Percentiles rank a stretch among this genome's conserved stretches.
These are phyloP conservation scores for Caenorhabditis sp. DNA, from an alignment of 2,888 invertebrate genomes.

Conservation along the genomic window DNA sequence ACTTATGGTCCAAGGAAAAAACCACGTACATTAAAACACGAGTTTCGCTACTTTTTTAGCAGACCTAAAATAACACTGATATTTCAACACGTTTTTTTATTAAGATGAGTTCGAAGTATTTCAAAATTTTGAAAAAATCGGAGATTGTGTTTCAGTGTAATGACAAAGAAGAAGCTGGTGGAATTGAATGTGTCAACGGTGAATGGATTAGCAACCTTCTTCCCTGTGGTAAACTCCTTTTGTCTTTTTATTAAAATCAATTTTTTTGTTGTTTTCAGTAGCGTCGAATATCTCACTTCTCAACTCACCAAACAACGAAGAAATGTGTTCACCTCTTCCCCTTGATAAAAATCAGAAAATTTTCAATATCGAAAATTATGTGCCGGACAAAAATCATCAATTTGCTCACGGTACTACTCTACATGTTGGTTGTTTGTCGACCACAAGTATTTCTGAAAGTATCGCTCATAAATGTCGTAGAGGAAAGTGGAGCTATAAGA, in stretches of 20 bases:
- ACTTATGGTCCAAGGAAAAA: no score
- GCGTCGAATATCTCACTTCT: conserved; percentile 36
- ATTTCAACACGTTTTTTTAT: no score
- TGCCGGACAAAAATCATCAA: conserved; percentile 35
- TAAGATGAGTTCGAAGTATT: no score
- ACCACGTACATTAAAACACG: no score
- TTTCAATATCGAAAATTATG: conserved; percentile 61
- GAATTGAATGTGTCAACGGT: conserved; percentile 65
- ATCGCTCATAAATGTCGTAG: conserved; percentile 56
- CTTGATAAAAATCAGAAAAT: conserved; percentile 41
- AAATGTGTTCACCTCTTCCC: conserved; percentile 44
- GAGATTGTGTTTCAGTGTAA: conserved; percentile 42
- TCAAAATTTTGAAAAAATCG: no score
- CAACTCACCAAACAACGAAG: conserved; percentile 27
- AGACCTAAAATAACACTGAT: no score
- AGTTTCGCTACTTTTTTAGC: no score
- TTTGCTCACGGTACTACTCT: conserved; percentile 63
- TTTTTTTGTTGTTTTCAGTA: conserved; percentile 10
- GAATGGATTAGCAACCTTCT: conserved; percentile 65
- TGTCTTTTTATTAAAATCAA: no score
- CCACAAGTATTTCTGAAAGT: conserved; percentile 24
- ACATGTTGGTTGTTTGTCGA: conserved; percentile 43
- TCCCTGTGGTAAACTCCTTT: conserved; percentile 63
- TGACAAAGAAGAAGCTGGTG: conserved; percentile 59
- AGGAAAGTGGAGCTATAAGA: conserved; percentile 60